Conservation (phyloP, 1,140 invertebrate genomes). For the Scylla paramamosain region DNA sequence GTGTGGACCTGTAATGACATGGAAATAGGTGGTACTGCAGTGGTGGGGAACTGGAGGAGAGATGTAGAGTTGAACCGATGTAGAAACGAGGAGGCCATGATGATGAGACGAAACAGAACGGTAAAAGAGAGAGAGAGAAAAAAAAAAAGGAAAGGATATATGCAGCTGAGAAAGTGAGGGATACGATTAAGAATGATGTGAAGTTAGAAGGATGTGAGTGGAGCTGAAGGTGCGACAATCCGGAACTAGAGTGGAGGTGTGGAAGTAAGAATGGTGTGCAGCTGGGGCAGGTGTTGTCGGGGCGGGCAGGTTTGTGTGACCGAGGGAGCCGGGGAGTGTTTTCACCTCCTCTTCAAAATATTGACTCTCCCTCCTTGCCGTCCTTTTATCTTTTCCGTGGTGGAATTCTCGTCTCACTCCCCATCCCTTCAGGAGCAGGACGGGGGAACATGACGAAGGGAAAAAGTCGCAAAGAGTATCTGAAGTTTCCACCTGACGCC, state of each 20-base stretch:
- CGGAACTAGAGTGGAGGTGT: too few species aligned
- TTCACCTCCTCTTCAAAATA: constrained; percentile 23
- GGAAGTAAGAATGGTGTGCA: background rate
- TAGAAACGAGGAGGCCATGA: too few species aligned
- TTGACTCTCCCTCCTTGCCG: background rate
- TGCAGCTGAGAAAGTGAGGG: too few species aligned
- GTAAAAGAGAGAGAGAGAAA: too few species aligned
- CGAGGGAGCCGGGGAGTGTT: background rate
- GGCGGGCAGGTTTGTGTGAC: background rate
- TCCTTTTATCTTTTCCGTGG: constrained; percentile 5
- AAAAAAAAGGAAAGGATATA: too few species aligned
- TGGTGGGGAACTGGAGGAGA: too few species aligned
- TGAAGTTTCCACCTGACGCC: background rate
- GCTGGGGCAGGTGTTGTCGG: background rate
- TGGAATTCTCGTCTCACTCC: background rate
- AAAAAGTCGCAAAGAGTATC: background rate
- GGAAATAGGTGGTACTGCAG: too few species aligned
- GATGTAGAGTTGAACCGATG: too few species aligned
- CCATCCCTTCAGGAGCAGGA: background rate
- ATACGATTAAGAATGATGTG: too few species aligned
- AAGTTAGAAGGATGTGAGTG: background rate
- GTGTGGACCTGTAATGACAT: background rate
- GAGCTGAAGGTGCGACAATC: background rate
- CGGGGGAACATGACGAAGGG: background rate
- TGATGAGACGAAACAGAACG: too few species aligned